A percentile compares a stretch with the other conserved stretches of the same genome.
phyloP scores from a whole-genome alignment of 2,113 vertebrate species.

The Sebastes fasciatus region DNA sequence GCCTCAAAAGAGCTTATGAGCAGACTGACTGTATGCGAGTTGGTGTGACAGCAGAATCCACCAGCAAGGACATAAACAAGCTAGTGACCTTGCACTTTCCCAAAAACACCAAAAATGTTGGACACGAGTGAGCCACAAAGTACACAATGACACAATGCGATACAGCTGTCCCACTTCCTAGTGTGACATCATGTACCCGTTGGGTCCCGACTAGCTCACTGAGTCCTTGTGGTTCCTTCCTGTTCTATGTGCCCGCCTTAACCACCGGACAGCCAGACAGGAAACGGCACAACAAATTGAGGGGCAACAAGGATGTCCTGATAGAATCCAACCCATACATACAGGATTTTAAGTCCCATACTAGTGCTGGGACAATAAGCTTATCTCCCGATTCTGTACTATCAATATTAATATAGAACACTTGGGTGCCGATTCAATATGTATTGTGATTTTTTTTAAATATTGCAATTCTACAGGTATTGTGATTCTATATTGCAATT shows the following conservation, averaged over 20 bases:
- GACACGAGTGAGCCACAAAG: conserved; percentile 45
- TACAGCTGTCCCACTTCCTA: conserved; percentile 75
- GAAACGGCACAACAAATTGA: conserved; percentile 69
- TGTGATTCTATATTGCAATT: too few species aligned
- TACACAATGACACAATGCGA: conserved; percentile 79
- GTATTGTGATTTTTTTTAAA: too few species aligned
- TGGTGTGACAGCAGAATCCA: conserved; percentile 20
- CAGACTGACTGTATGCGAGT: not conserved
- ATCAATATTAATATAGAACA: too few species aligned
- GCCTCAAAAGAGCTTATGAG: not conserved
- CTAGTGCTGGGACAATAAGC: not conserved
- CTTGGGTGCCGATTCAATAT: too few species aligned
- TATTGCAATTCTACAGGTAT: too few species aligned
- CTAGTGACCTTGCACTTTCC: conserved; percentile 49
- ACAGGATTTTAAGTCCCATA: not conserved
- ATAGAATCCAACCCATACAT: not conserved
- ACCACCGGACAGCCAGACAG: conserved; percentile 60
- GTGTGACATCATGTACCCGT: conserved; percentile 80
- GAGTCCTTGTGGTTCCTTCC: conserved; percentile 75
- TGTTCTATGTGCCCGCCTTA: conserved; percentile 61
- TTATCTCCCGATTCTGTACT: too few species aligned
- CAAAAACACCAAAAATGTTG: conserved; percentile 38
- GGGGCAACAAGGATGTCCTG: conserved; percentile 67
- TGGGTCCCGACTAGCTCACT: conserved; percentile 52
- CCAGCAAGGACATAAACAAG: conserved; percentile 49